These are phyloP conservation scores for Propsilocerus akamusi DNA, from an alignment of 1,140 invertebrate species.

Conservation along the genomic window DNA sequence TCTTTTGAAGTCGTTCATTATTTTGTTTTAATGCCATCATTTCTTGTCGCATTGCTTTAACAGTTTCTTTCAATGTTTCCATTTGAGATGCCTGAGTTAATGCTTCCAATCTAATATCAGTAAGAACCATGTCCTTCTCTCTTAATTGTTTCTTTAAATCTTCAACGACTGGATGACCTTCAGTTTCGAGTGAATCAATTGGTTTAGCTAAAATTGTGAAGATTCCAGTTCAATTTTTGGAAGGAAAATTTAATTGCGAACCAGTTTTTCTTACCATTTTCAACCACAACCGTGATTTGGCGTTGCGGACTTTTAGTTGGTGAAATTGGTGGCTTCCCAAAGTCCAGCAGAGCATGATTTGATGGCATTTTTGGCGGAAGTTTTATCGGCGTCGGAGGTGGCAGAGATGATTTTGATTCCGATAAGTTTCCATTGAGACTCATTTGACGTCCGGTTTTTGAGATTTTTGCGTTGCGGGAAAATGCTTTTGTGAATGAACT, in stretches of 20 bases:
- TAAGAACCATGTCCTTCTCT: conserved; percentile 84
- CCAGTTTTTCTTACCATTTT: neutral
- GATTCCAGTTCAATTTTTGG: neutral
- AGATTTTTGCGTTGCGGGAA: conserved; percentile 44
- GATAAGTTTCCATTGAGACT: neutral
- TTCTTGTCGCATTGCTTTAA: conserved; percentile 83
- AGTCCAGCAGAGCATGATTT: neutral
- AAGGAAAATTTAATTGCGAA: neutral
- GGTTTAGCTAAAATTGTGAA: neutral
- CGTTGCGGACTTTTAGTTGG: neutral
- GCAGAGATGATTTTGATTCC: neutral
- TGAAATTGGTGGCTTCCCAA: neutral
- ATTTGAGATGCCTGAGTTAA: conserved; percentile 84
- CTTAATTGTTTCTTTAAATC: conserved; percentile 73
- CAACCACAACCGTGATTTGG: neutral
- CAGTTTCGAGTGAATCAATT: neutral
- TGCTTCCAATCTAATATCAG: conserved; percentile 83
- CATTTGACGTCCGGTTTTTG: conserved; percentile 30
- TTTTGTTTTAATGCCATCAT: conserved; percentile 71
- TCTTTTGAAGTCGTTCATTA: conserved; percentile 59
- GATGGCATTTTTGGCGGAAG: neutral
- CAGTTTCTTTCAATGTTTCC: conserved; percentile 80
- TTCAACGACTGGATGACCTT: conserved; percentile 32
- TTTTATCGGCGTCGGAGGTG: neutral
- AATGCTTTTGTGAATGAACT: conserved; percentile 92